phyloP scores from a whole-genome alignment of 92 coral and sea anemone species.

The Porites lobata region DNA sequence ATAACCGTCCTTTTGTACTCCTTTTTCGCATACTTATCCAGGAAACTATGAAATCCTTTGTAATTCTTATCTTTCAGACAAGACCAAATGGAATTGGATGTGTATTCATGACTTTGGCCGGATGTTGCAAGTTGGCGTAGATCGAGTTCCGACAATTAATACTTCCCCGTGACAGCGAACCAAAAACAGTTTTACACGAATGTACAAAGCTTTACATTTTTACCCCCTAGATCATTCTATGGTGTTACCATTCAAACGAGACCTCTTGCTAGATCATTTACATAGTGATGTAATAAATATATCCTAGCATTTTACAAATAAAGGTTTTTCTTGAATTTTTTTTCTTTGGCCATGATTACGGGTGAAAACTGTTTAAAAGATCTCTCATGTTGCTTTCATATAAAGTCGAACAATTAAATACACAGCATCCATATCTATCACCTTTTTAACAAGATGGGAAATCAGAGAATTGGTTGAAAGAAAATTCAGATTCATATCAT shows the following conservation, averaged over 20 bases:
- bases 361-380: neutral
- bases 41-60: neutral
- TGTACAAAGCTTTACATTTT: neutral
- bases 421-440: neutral
- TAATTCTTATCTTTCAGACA: slow-evolving; percentile 28
- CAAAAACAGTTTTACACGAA: neutral
- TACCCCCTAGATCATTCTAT: too few species aligned
- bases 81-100: slow-evolving; percentile 27
- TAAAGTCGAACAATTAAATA: neutral
- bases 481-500: neutral
- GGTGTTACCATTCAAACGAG: too few species aligned
- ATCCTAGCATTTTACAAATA: too few species aligned
- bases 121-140: slow-evolving; percentile 8
- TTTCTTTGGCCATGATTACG: too few species aligned
- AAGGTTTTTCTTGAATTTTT: too few species aligned
- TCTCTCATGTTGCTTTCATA: neutral
- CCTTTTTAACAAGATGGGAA: neutral
- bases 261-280: too few species aligned
- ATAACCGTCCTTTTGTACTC: too few species aligned
- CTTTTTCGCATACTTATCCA: neutral
- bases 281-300: too few species aligned
- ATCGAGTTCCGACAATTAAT: slow-evolving; percentile 13
- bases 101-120: slow-evolving; percentile 15
- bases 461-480: neutral
- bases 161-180: neutral